phyloP scores from a whole-genome alignment of 2,888 invertebrate genomes.

The Bellardia pandia region DNA sequence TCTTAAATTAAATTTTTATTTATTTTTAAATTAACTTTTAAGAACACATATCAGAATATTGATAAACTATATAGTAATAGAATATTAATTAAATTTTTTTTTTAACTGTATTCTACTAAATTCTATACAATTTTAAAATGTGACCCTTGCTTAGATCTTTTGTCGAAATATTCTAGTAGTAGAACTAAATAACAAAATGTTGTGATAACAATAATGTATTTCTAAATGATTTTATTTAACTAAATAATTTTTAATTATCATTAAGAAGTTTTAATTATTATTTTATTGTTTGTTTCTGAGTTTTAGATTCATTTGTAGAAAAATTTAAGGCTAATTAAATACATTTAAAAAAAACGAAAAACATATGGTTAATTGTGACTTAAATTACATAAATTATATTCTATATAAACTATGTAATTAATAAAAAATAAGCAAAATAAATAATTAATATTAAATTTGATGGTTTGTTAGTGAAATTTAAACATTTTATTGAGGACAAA shows the following conservation, averaged over 20 bases:
- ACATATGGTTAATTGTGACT: constrained; percentile 61
- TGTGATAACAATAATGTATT: constrained; percentile 47
- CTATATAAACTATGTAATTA: constrained; percentile 28
- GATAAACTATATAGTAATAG: constrained; percentile 8
- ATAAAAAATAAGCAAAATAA: constrained; percentile 42
- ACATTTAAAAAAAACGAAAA: constrained; percentile 35
- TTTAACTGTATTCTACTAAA: not conserved
- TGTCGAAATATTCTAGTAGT: not conserved
- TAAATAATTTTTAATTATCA: not conserved
- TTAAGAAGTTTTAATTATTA: not conserved
- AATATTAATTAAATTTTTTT: constrained; percentile 3
- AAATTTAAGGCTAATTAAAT: constrained; percentile 25
- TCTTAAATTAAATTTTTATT: constrained; percentile 9
- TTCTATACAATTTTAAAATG: not conserved
- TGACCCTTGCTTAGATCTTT: no score
- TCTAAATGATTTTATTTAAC: constrained; percentile 12
- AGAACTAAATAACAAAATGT: not conserved
- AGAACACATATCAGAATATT: constrained; percentile 65
- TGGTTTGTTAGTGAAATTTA: constrained; percentile 73
- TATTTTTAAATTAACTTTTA: constrained; percentile 45
- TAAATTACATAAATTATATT: constrained; percentile 48
- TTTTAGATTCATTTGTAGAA: not conserved
- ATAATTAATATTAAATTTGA: constrained; percentile 57
- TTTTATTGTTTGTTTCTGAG: constrained; percentile 6
- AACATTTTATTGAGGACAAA: constrained; percentile 53